Evolutionary conservation across 2,888 invertebrate genomes (phyloP), one percentile per base, ranked within the genome.

Genomic region (Drosophila trichaetosa): DNA sequence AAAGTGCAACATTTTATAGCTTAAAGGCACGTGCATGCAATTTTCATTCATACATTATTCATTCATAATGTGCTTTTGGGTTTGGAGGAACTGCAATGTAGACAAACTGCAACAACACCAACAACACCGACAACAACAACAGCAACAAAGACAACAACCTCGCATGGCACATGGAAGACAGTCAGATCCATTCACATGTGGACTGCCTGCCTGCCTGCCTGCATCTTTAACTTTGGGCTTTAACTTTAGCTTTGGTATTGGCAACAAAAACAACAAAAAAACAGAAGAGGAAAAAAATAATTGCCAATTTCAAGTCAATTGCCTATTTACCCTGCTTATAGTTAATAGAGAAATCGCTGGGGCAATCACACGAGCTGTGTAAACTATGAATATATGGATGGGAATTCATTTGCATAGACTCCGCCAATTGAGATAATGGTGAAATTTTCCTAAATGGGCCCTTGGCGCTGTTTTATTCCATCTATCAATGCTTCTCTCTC

Each of bases 41-140:
- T 90, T 91, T 90, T 90, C 90, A 88, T 91, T 90, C 90, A 90
- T 90, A 87, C 90, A 91, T 90, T 91, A 90, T 90, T 90, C 90
- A 90, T 90, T 90, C 91, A 91, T 87, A 90, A 83, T 89, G 85
- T 80, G 74, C 87, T 70, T 70, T 74, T 75, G 56, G 86, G 72
- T 77, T 83, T 73, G 63, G 69, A 78, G 64, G 64, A 68, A 65
- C 75, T 58, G 63, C 48, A 69, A 54, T 54, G 65, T 59, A 79
- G 78, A 68, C 73, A 80, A 49, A 56, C 77, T 49, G n/a, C 76
- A 65, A 5, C 59, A 46, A 61, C 51, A n/a, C 16, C 64, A n/a
- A 18, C 72, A 51, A 18, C 73, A 42, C 10, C 58, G 29, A 38
- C 63, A 48, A 6, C 58, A 24, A 18, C 67, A 49, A 10, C 78